Percentiles rank a stretch among this genome's conserved stretches.
phyloP scores from a whole-genome alignment of 2,113 vertebrate species.

The Carollia perspicillata region DNA sequence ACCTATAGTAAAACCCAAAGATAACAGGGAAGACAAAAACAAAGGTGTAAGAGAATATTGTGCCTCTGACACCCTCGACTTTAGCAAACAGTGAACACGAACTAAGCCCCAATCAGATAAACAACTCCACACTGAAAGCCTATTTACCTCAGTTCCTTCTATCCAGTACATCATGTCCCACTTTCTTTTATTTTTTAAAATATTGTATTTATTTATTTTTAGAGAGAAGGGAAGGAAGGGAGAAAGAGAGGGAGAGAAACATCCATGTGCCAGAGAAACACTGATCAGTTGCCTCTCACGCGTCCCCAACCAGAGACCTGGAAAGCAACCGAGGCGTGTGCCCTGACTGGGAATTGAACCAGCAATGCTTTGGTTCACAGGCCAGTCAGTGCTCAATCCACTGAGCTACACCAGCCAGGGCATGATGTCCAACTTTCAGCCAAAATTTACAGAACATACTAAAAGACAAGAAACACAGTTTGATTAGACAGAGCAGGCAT shows the following conservation, averaged over 20 bases:
- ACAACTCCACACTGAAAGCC: not conserved
- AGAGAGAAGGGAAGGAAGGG: no score
- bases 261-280: no score
- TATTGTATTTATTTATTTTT: no score
- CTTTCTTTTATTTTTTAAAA: no score
- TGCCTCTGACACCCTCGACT: not conserved
- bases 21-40: not conserved
- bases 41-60: not conserved
- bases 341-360: no score
- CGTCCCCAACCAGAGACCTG: no score
- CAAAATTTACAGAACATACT: not conserved
- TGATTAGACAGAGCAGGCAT: not conserved
- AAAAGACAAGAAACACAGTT: not conserved
- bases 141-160: not conserved
- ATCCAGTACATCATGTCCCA: not conserved
- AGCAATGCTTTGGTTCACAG: no score
- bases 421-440: not conserved
- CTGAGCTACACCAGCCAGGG: no score
- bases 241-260: no score
- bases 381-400: no score
- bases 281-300: no score
- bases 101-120: not conserved
- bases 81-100: not conserved
- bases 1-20: not conserved
- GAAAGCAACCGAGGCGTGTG: no score